Base-by-base conservation (phyloP, 2,888 invertebrate genomes). In the Stenurella melanura region DNA sequence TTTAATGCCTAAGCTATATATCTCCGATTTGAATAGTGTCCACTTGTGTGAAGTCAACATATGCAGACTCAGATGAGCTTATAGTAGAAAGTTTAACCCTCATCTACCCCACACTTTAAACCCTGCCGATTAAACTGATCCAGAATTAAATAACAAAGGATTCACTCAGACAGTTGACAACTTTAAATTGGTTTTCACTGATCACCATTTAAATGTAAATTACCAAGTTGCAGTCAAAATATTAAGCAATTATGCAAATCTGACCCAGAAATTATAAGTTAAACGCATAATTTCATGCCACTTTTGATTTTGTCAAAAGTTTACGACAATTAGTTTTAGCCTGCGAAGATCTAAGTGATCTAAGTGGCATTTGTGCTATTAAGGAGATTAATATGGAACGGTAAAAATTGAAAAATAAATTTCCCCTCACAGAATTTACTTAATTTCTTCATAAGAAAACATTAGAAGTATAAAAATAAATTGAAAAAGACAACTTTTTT, bases 121-220 rank as follows among this genome's bases (percentile, higher is more conserved):
- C 84, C 85, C 85, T 82, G 82, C 83, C 87, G 87, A 87, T 87
- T 88, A 87, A 88, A 87, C 85, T 82, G 87, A 87, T 87, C 87
- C 86, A 84, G 87, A 88, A 89, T 89, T 88, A 89, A 88, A 88
- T 87, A 87, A 90, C 90, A 90, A 89, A 89, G 89, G 89, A 88
- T 85, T 84, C 89, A 87, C 86, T 89, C 89, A 89, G 88, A 89
- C 90, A 88, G 87, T 89, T 89, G 90, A 89, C 90, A 90, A 89
- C 87, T 89, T 89, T 89, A 90, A 90, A 89, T 90, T 89, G 89
- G 88, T 89, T 90, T 89, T 86, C 87, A 87, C 85, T 86, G 87
- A 87, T 88, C 88, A 87, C 88, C 86, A 89, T 90, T 89, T 89
- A 89, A 89, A 90, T 90, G 89, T 87, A 89, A 90, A 90, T 90